Conservation (phyloP, 2,888 invertebrate species). For the Charanyca ferruginea region DNA sequence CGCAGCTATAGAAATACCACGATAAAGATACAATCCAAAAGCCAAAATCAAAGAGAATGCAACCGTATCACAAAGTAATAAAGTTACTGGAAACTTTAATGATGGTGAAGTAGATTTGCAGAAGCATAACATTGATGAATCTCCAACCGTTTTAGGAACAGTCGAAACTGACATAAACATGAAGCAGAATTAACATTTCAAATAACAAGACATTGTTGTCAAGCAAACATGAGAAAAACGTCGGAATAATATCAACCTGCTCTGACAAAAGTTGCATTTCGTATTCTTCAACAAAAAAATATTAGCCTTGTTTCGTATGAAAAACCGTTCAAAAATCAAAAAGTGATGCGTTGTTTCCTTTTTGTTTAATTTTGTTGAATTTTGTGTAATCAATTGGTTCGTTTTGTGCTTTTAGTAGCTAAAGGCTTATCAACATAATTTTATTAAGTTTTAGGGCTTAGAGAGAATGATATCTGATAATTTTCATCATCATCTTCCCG, state of each 20-base stretch:
- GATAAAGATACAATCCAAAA: constrained; percentile 32
- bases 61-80: constrained; percentile 13
- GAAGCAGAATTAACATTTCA: constrained; percentile 87
- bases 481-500: no score
- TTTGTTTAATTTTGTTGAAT: constrained; percentile 38
- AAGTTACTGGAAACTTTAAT: background rate
- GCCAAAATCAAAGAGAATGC: constrained; percentile 26
- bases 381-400: constrained; percentile 36
- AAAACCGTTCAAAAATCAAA: constrained; percentile 61
- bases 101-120: constrained; percentile 62
- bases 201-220: constrained; percentile 84
- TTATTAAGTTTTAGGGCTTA: background rate
- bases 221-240: constrained; percentile 75
- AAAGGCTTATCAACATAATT: background rate
- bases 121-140: constrained; percentile 84
- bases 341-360: constrained; percentile 53
- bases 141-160: constrained; percentile 83
- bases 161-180: constrained; percentile 85
- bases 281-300: constrained; percentile 73
- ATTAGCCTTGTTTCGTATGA: constrained; percentile 64
- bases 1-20: constrained; percentile 71
- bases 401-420: constrained; percentile 3
- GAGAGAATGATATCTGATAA: background rate
- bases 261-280: constrained; percentile 74
- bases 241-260: constrained; percentile 78